Evolutionary conservation across 2,113 vertebrate species (phyloP).

Genomic region (Pelecanoides urinatrix): DNA sequence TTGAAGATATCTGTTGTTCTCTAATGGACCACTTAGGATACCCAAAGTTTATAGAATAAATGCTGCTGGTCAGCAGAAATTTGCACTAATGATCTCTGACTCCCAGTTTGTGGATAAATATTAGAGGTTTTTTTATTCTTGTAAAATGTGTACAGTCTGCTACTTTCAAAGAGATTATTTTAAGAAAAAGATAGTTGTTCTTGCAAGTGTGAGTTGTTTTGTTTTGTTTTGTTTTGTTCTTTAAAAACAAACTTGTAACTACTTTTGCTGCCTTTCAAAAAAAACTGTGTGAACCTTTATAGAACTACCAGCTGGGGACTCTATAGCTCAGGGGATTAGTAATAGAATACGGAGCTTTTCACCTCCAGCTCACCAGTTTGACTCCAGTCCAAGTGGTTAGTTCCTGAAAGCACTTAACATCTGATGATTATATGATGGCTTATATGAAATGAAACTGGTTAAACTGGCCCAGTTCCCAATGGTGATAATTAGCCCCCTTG

Average conservation of each 20-base stretch:
- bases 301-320: constrained; percentile 29
- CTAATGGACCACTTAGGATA: constrained; percentile 91
- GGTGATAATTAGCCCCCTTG: background rate
- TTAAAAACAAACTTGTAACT: background rate
- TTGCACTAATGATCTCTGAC: constrained; percentile 81
- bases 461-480: background rate
- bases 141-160: constrained; percentile 67
- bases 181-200: constrained; percentile 59
- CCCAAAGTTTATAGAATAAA: constrained; percentile 80
- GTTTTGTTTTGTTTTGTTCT: background rate
- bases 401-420: background rate
- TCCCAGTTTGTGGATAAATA: constrained; percentile 64
- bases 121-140: constrained; percentile 80
- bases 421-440: background rate
- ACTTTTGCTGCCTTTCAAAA: constrained; percentile 61
- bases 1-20: constrained; percentile 87
- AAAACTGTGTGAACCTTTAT: constrained; percentile 15
- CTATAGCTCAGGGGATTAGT: constrained; percentile 51
- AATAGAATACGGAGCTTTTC: constrained; percentile 15
- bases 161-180: constrained; percentile 73
- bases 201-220: constrained; percentile 4
- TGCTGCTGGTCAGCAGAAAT: constrained; percentile 85
- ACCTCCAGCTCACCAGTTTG: constrained; percentile 9
- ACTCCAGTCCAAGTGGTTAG: background rate
- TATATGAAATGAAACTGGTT: background rate